Evolutionary conservation across 2,113 vertebrate species (phyloP).

Genomic region (Andinoacara biseriatus): DNA sequence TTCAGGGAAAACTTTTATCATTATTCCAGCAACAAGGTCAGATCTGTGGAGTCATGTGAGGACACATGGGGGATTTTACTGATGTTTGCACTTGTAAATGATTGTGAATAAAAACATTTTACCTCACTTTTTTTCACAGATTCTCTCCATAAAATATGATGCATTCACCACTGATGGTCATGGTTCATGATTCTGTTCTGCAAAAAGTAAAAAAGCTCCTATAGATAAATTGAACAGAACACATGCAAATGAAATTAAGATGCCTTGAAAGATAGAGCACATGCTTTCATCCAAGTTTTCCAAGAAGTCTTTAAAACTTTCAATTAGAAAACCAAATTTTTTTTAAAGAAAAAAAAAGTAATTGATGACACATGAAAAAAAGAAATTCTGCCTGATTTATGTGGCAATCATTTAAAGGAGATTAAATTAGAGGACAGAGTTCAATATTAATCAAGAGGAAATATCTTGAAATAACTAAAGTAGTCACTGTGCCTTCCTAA

Average conservation of each 20-base stretch:
- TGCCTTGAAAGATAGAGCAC: neutral
- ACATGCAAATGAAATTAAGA: constrained; percentile 20
- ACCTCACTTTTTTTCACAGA: neutral
- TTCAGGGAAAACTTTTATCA: no score
- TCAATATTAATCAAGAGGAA: constrained; percentile 24
- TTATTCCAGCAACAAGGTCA: neutral
- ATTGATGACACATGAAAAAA: neutral
- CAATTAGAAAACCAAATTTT: constrained; percentile 6
- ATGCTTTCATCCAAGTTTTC: constrained; percentile 4
- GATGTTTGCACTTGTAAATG: neutral
- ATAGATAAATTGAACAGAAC: neutral
- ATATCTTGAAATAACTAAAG: constrained; percentile 28
- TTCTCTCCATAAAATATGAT: neutral
- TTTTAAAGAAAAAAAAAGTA: neutral
- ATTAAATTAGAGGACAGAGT: constrained; percentile 17
- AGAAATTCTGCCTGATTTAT: constrained; percentile 26
- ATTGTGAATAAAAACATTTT: no score
- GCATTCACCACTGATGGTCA: neutral
- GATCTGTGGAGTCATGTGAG: neutral
- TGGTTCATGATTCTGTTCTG: neutral
- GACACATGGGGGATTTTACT: neutral
- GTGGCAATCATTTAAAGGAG: constrained; percentile 11
- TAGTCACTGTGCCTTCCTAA: neutral
- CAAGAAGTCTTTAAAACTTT: neutral
- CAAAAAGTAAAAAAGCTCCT: neutral